Evolutionary conservation across 2,888 invertebrate genomes (phyloP).

Genomic region (Strigamia maritima): DNA sequence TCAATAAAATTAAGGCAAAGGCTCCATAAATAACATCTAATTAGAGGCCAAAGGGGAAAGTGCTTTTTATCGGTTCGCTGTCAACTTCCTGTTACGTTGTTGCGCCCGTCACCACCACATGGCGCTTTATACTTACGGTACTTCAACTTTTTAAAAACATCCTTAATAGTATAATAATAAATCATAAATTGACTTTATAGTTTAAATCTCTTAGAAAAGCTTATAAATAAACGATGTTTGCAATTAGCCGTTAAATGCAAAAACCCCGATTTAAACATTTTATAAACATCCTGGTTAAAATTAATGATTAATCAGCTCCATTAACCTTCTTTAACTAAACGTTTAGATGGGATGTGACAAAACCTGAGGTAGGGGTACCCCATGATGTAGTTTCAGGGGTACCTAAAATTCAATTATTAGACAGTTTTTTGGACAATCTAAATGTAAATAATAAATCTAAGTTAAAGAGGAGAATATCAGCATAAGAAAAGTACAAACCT

Average conservation of each 20-base stretch:
- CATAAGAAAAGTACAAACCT: no score
- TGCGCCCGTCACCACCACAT: constrained; percentile 21
- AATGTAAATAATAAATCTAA: no score
- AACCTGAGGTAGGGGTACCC: no score
- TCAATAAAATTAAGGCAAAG: constrained; percentile 29
- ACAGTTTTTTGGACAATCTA: no score
- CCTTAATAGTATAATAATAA: not conserved
- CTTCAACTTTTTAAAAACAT: not conserved
- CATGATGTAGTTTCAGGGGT: no score
- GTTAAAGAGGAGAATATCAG: no score
- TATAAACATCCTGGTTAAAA: no score
- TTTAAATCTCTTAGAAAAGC: not conserved
- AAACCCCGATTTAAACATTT: no score
- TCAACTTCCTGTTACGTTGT: constrained; percentile 29
- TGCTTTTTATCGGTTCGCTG: constrained; percentile 24
- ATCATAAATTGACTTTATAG: not conserved
- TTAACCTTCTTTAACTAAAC: no score
- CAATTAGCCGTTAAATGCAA: not conserved
- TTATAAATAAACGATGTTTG: not conserved
- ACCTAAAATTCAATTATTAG: no score
- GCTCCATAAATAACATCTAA: constrained; percentile 29
- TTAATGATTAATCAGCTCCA: no score
- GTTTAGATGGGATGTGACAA: no score
- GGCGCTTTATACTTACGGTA: not conserved
- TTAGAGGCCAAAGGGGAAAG: constrained; percentile 27